These are phyloP conservation scores for Leiothrix lutea DNA, from an alignment of 2,113 vertebrate genomes.

Conservation along the genomic window DNA sequence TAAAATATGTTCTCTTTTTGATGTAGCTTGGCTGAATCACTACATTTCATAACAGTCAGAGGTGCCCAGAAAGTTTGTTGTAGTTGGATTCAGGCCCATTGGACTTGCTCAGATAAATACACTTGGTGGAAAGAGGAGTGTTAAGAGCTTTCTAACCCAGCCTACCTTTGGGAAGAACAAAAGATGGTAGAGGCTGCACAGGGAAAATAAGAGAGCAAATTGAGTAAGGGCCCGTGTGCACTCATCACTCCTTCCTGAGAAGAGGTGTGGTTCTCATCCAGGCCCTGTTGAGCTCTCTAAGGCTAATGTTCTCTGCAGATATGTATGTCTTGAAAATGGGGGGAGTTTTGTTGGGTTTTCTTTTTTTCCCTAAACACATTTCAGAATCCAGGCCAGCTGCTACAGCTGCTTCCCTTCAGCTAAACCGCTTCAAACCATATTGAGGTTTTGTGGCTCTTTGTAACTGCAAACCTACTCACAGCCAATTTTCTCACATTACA, in stretches of 20 bases:
- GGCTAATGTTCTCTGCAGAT: neutral
- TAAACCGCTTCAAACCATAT: neutral
- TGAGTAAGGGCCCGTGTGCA: neutral
- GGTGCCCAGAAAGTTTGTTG: neutral
- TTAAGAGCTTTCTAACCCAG: neutral
- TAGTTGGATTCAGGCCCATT: neutral
- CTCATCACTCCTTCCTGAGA: neutral
- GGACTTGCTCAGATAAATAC: neutral
- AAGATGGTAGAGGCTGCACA: neutral
- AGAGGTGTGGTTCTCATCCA: neutral
- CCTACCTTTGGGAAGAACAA: neutral
- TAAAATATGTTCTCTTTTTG: neutral
- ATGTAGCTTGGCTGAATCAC: neutral
- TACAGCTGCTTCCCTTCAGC: neutral
- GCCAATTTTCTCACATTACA: neutral
- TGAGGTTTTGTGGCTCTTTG: neutral
- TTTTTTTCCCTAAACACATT: neutral
- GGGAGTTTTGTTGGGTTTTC: accelerated
- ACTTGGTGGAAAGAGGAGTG: neutral
- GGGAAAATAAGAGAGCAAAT: neutral
- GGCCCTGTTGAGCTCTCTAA: neutral
- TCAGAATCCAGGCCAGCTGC: neutral
- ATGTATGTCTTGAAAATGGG: accelerated
- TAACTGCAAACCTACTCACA: neutral
- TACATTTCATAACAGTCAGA: neutral